These are phyloP conservation scores for Sminthurinus aureus DNA, from an alignment of 2,888 invertebrate species.

Conservation along the genomic window DNA sequence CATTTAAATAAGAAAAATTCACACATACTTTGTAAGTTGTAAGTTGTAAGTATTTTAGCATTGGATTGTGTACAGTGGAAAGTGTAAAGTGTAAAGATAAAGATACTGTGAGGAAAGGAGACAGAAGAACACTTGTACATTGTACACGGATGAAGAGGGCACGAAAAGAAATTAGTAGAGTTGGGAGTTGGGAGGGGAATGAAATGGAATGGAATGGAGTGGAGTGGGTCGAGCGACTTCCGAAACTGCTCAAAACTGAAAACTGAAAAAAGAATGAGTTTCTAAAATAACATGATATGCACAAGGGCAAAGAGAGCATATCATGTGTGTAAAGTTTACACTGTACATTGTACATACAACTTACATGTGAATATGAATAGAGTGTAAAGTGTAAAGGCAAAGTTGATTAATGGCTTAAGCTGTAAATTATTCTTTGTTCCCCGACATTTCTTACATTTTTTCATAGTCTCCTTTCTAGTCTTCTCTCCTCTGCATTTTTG, in stretches of 20 bases:
- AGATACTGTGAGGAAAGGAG: background rate
- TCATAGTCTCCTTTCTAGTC: background rate
- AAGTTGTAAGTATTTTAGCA: too few relatives aligned
- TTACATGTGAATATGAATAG: too few relatives aligned
- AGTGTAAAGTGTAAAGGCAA: slow-evolving; percentile 4
- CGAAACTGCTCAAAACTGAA: background rate
- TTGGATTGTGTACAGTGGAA: too few relatives aligned
- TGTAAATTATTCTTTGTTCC: slow-evolving; percentile 27
- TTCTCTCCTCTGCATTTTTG: background rate
- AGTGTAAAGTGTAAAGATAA: too few relatives aligned
- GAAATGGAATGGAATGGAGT: background rate
- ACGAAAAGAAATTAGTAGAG: background rate
- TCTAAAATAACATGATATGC: background rate
- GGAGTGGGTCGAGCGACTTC: background rate
- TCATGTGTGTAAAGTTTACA: too few relatives aligned
- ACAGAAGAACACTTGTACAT: too few relatives aligned
- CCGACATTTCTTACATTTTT: background rate
- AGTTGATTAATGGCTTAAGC: slow-evolving; percentile 26
- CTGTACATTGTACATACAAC: too few relatives aligned
- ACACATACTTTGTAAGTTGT: too few relatives aligned
- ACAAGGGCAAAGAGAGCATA: too few relatives aligned
- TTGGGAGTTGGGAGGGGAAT: background rate
- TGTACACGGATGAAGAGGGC: background rate
- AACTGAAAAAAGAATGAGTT: background rate
- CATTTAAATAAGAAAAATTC: slow-evolving; percentile 18